Conservation (phyloP, 2,113 vertebrate genomes). For the Oryzias celebensis region DNA sequence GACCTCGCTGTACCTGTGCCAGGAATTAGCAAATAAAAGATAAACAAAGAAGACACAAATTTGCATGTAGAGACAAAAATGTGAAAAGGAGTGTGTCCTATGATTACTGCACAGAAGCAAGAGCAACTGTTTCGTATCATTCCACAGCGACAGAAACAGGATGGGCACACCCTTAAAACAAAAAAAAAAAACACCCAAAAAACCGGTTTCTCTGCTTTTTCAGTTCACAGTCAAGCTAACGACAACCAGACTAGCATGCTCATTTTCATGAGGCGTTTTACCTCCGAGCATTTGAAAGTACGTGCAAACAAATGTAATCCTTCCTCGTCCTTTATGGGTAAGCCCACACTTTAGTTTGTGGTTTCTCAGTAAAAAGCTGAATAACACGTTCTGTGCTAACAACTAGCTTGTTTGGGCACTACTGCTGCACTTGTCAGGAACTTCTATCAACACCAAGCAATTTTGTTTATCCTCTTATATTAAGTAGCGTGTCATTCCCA, state of each 20-base stretch:
- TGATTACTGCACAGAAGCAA: background rate
- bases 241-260: background rate
- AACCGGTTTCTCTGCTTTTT: background rate
- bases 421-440: conserved; percentile 6
- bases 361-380: background rate
- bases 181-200: background rate
- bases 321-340: background rate
- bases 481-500: background rate
- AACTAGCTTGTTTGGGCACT: conserved; percentile 21
- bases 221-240: background rate
- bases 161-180: conserved; percentile 13
- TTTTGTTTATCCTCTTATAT: background rate
- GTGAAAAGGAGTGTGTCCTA: too few relatives aligned
- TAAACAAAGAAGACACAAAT: background rate
- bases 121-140: conserved; percentile 3
- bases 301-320: conserved; percentile 6
- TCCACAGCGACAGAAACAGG: conserved; percentile 30
- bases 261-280: too few relatives aligned
- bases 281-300: too few relatives aligned
- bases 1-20: conserved; percentile 41
- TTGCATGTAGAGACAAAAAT: background rate
- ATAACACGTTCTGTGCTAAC: conserved; percentile 7
- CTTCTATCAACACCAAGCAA: conserved; percentile 20
- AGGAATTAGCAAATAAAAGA: conserved; percentile 2
- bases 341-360: too few relatives aligned